Conservation (phyloP, 2,888 invertebrate species). For the Neoscelio sp. region DNA sequence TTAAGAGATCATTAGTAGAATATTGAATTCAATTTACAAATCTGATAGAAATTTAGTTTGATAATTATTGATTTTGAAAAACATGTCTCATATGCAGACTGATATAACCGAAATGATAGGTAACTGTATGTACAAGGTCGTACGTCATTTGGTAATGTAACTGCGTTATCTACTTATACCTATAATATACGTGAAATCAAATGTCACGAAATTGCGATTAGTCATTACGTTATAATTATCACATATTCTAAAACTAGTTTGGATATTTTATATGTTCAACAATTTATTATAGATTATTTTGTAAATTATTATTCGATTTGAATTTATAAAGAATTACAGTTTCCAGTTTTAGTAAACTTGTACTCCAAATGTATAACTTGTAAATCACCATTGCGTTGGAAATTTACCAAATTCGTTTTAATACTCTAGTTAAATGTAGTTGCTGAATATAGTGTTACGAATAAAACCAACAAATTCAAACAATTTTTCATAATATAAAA, state of each 20-base stretch:
- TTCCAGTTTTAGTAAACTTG: too few relatives aligned
- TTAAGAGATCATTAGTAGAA: not conserved
- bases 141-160: conserved; percentile 7
- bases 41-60: not conserved
- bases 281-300: too few relatives aligned
- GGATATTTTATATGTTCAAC: too few relatives aligned
- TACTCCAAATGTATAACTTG: too few relatives aligned
- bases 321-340: too few relatives aligned
- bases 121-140: conserved; percentile 25
- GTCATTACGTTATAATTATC: conserved; percentile 3
- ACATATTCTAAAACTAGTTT: not conserved
- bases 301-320: too few relatives aligned
- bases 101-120: conserved; percentile 7
- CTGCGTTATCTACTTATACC: conserved; percentile 20
- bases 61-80: not conserved
- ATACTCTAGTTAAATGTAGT: too few relatives aligned
- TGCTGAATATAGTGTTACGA: too few relatives aligned
- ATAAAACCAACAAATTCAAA: too few relatives aligned
- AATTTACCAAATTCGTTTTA: too few relatives aligned
- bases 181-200: conserved; percentile 21
- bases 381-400: too few relatives aligned
- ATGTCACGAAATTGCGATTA: conserved; percentile 18
- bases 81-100: not conserved
- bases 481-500: too few relatives aligned
- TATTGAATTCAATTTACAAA: not conserved